A percentile compares a stretch with the other conserved stretches of the same genome.
phyloP scores from a whole-genome alignment of 2,888 invertebrate genomes.

The Polydrusus cervinus region DNA sequence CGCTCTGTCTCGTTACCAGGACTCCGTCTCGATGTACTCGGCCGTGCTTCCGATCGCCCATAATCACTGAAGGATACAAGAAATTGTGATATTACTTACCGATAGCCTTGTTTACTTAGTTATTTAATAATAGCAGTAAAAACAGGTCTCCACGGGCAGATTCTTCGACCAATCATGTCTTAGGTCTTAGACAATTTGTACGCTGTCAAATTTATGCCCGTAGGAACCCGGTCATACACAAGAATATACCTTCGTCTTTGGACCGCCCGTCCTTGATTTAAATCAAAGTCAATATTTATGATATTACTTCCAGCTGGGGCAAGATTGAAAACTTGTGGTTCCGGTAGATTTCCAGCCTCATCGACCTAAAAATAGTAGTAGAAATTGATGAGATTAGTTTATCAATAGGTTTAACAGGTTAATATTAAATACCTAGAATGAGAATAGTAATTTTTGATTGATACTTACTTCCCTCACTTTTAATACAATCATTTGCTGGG shows the following conservation, averaged over 20 bases:
- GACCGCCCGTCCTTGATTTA: slow-evolving; percentile 12
- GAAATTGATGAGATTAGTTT: no score
- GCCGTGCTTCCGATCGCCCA: slow-evolving; percentile 6
- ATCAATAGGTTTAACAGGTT: no score
- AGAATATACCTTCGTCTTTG: slow-evolving; percentile 6
- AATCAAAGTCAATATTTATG: slow-evolving; percentile 24
- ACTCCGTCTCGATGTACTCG: slow-evolving; percentile 35
- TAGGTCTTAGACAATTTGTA: no score
- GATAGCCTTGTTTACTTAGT: no score
- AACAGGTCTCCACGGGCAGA: no score
- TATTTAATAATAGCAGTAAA: no score
- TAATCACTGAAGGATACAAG: background rate
- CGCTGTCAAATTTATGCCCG: no score
- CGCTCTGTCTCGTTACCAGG: background rate
- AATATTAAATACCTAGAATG: no score
- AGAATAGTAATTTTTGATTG: no score
- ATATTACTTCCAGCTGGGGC: slow-evolving; percentile 15
- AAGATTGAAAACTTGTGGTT: slow-evolving; percentile 45
- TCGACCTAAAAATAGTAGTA: slow-evolving; percentile 30
- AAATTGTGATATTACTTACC: no score
- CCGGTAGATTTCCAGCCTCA: slow-evolving; percentile 49
- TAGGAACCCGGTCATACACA: no score
- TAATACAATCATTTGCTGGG: slow-evolving; percentile 50
- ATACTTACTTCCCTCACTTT: slow-evolving; percentile 50
- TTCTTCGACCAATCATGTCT: no score